Conservation (phyloP, 2,888 invertebrate species). For the Eupithecia subfuscata region DNA sequence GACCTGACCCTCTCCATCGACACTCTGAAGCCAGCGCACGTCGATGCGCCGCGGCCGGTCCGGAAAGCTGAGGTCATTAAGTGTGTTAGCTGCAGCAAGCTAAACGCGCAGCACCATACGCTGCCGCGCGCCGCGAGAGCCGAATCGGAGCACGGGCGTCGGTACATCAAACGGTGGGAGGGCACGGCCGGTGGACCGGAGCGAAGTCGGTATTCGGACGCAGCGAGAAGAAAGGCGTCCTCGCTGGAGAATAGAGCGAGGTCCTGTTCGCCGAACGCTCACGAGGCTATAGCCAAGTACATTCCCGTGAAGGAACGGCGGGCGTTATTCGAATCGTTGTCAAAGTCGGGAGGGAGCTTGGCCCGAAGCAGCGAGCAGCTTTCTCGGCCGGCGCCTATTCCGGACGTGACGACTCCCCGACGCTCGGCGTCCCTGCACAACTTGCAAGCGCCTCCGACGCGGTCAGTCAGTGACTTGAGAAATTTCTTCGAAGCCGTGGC, state of each 20-base stretch:
- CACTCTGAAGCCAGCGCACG: conserved; percentile 76
- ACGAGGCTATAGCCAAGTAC: conserved; percentile 83
- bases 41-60: conserved; percentile 74
- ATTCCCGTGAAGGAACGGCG: conserved; percentile 89
- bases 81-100: conserved; percentile 78
- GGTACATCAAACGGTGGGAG: conserved; percentile 79
- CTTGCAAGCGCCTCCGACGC: conserved; percentile 80
- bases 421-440: conserved; percentile 88
- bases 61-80: conserved; percentile 76
- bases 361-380: conserved; percentile 87
- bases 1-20: conserved; percentile 79
- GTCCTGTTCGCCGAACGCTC: conserved; percentile 78
- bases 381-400: conserved; percentile 62
- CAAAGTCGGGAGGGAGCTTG: conserved; percentile 85
- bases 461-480: conserved; percentile 87
- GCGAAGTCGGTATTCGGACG: conserved; percentile 73
- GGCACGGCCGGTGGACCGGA: conserved; percentile 73
- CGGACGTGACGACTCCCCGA: conserved; percentile 78
- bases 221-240: conserved; percentile 75
- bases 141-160: conserved; percentile 73
- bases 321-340: conserved; percentile 88
- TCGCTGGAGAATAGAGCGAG: conserved; percentile 74
- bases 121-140: conserved; percentile 74
- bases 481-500: conserved; percentile 87
- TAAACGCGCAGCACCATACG: conserved; percentile 75